Conservation (phyloP, 2,113 vertebrate species). For the Rhynchomys soricoides region DNA sequence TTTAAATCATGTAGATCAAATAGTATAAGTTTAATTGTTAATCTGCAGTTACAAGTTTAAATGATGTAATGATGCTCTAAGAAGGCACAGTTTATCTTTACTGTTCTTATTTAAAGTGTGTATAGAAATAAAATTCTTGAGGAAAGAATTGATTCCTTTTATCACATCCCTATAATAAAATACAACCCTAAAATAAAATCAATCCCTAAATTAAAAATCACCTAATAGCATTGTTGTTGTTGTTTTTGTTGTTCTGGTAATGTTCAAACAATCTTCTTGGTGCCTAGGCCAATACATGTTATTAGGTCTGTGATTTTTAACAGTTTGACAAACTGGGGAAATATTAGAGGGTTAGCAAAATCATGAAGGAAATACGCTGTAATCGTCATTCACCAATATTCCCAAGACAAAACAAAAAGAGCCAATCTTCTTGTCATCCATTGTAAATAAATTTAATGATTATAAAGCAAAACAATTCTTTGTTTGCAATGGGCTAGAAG, state of each 20-base stretch:
- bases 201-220: conserved; percentile 25
- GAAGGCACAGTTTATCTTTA: conserved; percentile 23
- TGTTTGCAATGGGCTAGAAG: conserved; percentile 76
- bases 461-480: conserved; percentile 69
- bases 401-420: conserved; percentile 37
- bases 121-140: neutral
- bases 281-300: conserved; percentile 2
- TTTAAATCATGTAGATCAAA: neutral
- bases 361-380: conserved; percentile 21
- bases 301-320: conserved; percentile 15
- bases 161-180: neutral
- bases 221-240: neutral
- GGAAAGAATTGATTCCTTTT: neutral
- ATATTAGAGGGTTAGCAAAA: conserved; percentile 30
- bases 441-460: conserved; percentile 67
- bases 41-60: neutral
- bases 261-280: neutral
- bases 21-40: neutral
- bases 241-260: neutral
- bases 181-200: conserved; percentile 1
- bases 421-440: conserved; percentile 26
- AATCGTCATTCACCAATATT: neutral
- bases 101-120: neutral
- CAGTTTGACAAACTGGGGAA: conserved; percentile 5
- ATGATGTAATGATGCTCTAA: neutral